These are phyloP conservation scores for Siphlonurus alternatus DNA, from an alignment of 2,888 invertebrate species.

Conservation along the genomic window DNA sequence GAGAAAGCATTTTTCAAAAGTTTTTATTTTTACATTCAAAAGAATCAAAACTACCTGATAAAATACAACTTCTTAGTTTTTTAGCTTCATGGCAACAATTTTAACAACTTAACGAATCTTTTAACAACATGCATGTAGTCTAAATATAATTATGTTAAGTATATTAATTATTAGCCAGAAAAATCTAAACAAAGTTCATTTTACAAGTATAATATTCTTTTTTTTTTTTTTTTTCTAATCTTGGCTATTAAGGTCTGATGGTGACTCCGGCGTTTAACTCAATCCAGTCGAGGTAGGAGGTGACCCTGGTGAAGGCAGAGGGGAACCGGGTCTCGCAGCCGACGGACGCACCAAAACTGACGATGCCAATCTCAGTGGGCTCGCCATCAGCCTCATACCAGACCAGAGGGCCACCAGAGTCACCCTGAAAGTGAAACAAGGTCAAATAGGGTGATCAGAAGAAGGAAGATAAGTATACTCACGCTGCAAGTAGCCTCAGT, in stretches of 20 bases:
- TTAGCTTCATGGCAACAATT: no score
- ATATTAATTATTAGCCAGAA: no score
- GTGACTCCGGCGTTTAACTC: constrained; percentile 14
- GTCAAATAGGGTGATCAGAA: background rate
- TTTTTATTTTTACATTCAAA: no score
- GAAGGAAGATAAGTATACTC: constrained; percentile 12
- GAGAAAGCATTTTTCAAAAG: no score
- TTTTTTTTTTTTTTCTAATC: no score
- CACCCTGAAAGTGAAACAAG: constrained; percentile 14
- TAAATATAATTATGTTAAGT: no score
- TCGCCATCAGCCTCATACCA: constrained; percentile 19
- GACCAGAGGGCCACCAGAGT: constrained; percentile 19
- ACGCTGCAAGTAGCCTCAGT: constrained; percentile 22
- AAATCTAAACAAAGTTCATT: no score
- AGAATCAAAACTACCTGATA: no score
- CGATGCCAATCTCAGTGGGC: constrained; percentile 20
- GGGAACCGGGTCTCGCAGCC: constrained; percentile 24
- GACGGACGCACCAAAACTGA: constrained; percentile 22
- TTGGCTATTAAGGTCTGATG: constrained; percentile 9
- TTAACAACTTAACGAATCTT: no score
- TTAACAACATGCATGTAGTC: no score
- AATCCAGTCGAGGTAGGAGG: constrained; percentile 24
- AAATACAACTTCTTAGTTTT: no score
- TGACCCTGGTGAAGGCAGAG: constrained; percentile 25
- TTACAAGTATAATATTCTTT: no score